Base-by-base conservation (phyloP, 2,113 vertebrate species). In the Meleagris gallopavo region DNA sequence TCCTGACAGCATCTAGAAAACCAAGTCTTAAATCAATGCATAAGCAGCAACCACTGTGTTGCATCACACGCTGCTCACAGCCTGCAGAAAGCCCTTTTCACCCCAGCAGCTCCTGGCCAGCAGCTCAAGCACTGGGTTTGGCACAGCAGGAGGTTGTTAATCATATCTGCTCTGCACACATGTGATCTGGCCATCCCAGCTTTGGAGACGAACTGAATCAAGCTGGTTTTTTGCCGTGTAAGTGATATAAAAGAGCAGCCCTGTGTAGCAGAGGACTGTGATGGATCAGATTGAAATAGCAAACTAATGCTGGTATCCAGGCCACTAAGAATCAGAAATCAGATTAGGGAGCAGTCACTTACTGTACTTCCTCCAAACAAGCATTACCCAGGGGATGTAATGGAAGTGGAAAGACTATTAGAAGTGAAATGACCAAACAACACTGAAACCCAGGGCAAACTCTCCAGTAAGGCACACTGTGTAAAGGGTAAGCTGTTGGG, bases 271-370 rank as follows among this genome's bases (percentile, higher is more conserved):
- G 38, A 81, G 69, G 83, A 91, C 84, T 95, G 61, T 41, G 70
- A 93, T 91, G 96, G 94, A 93, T 95, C 88, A 93, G 82, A 92
- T 88, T 86, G 95, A 97, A 96, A 96, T 91, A 97, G 96, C 88
- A 96, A 94, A 93, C 88, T 95, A 97, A 97, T 94, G 73, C 96
- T 96, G 65, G 80, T 77, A 93, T 93, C 91, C 83, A 83, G 91
- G 93, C 86, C 55, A 80, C 71, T 89, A 93, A 94, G 92, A 87
- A 90, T 95, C 64, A 96, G 85, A 84, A 95, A 95, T 91, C 93
- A 96, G 95, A 92, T 96, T 95, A 96, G 38, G 18, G 13, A 88
- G 89, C 91, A 89, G 91, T 89, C 89, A 89, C 75, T 93, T 94
- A 88, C 92, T 88, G 73, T 15, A 66, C 88, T 88, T 83, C 85